Base-by-base conservation (phyloP, 2,888 invertebrate species). In the Opisthograptis luteolata region DNA sequence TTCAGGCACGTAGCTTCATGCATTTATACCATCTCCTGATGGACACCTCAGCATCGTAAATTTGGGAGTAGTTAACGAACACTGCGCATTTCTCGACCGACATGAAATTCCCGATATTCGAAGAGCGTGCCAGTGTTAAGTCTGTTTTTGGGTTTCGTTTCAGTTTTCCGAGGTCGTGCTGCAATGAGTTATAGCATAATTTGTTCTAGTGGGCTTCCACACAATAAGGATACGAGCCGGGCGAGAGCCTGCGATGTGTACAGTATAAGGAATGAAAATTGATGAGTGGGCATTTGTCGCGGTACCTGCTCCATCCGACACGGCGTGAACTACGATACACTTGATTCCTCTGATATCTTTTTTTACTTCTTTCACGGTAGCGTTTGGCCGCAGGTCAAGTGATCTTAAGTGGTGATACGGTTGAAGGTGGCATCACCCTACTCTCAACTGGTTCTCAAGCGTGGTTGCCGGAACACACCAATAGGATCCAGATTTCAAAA, bases 121-220 rank as follows among this genome's bases (percentile, higher is more conserved):
- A 32, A 30, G 13, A 39, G 32, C 50, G 46, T 52, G 46, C 30
- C 37, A 19, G 25, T 46, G 35, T 9, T 46, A 43, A 50, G 40
- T 24, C 30, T 25, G 10, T 20, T 44, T 47, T 43, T 43, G 55
- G 60, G 56, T 45, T 63, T 60, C 50, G 58, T 59, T 62, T 61
- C 55, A 66, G 64, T 68, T 72, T 68, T 60, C 62, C 62, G 60
- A 63, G 54, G 62, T 61, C 68, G 60, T 56, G 56, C 60, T 62
- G 53, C 65, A 72, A 73, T 78, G 78, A 80, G 68, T 77, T 71
- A 80, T 80, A 70, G 70, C 68, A 76, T 73, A 79, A 79, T 79
- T 79, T 76, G 78, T 79, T 76, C 62, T 66, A 64, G 63, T 68
- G 61, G 67, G 66, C 62, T 65, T 58, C 64, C 60, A 62, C 68